These are phyloP conservation scores for Rotaria magnacalcarata DNA, from an alignment of 2,888 invertebrate genomes.

Conservation along the genomic window DNA sequence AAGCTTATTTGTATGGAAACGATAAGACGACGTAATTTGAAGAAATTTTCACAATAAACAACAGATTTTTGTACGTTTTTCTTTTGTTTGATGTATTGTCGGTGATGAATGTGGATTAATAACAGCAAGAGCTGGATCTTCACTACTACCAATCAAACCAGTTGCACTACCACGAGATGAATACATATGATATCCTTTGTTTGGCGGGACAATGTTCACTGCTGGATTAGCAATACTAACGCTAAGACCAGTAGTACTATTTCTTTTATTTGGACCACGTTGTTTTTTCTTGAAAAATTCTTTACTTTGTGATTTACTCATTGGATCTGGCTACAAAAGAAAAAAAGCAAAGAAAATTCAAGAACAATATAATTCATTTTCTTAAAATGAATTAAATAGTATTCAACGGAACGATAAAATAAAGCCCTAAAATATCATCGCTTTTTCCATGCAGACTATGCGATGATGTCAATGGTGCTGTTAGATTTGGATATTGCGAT, in stretches of 20 bases:
- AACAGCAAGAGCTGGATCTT: slow-evolving; percentile 11
- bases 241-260: background rate
- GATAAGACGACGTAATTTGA: too few relatives aligned
- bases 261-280: background rate
- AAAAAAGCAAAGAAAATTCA: background rate
- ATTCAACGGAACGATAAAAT: background rate
- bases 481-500: background rate
- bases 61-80: slow-evolving; percentile 24
- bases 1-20: too few relatives aligned
- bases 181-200: background rate
- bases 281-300: slow-evolving; percentile 33
- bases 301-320: slow-evolving; percentile 14
- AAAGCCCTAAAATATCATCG: background rate
- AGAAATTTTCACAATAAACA: background rate
- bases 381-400: background rate
- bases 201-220: background rate
- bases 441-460: background rate
- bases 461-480: background rate
- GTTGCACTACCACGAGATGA: background rate
- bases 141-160: background rate
- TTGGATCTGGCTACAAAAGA: slow-evolving; percentile 20
- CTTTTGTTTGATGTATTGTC: background rate
- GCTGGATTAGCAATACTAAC: background rate
- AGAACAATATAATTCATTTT: background rate
- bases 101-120: background rate